Percentiles rank a stretch among this genome's conserved stretches.
These are phyloP conservation scores for Poecilus cupreus DNA, from an alignment of 2,888 invertebrate genomes.

Conservation along the genomic window DNA sequence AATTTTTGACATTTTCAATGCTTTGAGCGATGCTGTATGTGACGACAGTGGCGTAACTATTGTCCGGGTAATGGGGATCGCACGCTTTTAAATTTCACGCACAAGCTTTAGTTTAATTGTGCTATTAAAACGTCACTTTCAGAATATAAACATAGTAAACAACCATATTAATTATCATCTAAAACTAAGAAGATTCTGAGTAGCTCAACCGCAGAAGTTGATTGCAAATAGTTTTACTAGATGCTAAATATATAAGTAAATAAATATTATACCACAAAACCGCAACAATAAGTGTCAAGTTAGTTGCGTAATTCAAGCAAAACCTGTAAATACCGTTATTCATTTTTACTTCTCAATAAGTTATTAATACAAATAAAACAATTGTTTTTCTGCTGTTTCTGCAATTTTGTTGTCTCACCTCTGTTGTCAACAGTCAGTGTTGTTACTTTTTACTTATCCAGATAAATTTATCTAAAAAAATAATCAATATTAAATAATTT, in stretches of 20 bases:
- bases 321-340: not conserved
- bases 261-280: not conserved
- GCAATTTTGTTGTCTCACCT: no score
- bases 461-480: no score
- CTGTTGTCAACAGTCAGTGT: no score
- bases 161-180: not conserved
- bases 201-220: not conserved
- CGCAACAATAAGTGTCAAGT: not conserved
- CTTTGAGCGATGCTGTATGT: not conserved
- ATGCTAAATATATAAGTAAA: not conserved
- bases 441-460: no score
- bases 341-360: no score
- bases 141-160: not conserved
- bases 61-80: not conserved
- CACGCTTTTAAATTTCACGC: not conserved
- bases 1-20: constrained; percentile 59
- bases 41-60: constrained; percentile 48
- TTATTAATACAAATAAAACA: no score
- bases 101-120: not conserved
- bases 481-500: no score
- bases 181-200: not conserved
- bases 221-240: not conserved
- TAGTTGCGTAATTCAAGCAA: not conserved
- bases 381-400: no score
- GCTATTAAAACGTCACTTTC: not conserved